Conservation (phyloP, 2,797 vertebrate genomes). For the Oreonectes daqikongensis region DNA sequence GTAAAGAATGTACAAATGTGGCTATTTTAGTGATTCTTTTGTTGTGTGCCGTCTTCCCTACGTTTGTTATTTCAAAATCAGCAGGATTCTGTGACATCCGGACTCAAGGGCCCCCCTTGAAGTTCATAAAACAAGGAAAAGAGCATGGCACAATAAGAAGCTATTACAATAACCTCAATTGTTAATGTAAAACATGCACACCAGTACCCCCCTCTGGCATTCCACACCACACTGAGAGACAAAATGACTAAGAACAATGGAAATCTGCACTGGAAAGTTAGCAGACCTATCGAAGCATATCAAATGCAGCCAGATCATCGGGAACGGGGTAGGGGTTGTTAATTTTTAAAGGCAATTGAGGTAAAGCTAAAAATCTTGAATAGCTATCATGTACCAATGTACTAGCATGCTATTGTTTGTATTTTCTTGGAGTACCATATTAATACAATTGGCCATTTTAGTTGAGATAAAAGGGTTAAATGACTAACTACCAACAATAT, state of each 20-base stretch:
- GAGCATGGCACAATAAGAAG: constrained; percentile 49
- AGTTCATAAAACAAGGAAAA: constrained; percentile 49
- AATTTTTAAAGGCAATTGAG: constrained; percentile 6
- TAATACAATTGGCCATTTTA: not conserved
- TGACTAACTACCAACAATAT: not conserved
- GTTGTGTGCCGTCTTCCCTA: constrained; percentile 16
- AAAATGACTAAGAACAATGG: constrained; percentile 55
- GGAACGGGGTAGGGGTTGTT: not conserved
- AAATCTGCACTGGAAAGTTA: constrained; percentile 42
- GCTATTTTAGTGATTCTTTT: constrained; percentile 37
- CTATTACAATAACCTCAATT: constrained; percentile 46
- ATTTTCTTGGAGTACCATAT: not conserved
- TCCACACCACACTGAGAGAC: constrained; percentile 41
- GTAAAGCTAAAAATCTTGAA: not conserved
- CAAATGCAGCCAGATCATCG: not conserved
- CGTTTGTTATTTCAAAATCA: constrained; percentile 54
- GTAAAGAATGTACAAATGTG: constrained; percentile 45
- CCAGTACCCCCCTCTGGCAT: constrained; percentile 50
- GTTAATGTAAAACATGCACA: constrained; percentile 55
- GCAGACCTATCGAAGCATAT: constrained; percentile 24
- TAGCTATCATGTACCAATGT: not conserved
- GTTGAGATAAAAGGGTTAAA: not conserved
- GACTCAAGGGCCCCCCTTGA: constrained; percentile 23
- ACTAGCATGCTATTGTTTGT: not conserved
- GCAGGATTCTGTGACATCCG: constrained; percentile 48